Conservation (phyloP, 2,113 vertebrate species). For the Callaeas wilsoni region DNA sequence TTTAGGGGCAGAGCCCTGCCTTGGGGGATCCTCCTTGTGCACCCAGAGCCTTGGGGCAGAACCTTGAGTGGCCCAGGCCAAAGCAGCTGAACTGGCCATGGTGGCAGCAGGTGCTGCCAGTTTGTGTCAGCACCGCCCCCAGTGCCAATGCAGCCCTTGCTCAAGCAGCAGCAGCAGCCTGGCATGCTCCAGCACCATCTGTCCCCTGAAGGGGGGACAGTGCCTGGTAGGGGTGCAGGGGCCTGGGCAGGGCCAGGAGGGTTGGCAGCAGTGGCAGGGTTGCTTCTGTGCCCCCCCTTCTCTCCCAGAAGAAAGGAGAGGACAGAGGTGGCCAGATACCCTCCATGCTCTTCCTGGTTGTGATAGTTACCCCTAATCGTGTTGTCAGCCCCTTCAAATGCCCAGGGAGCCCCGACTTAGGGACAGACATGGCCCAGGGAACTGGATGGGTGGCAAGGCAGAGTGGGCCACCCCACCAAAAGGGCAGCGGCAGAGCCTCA, state of each 20-base stretch:
- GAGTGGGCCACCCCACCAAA: too few relatives aligned
- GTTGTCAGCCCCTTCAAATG: neutral
- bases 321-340: neutral
- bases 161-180: neutral
- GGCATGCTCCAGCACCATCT: neutral
- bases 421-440: too few relatives aligned
- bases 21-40: neutral
- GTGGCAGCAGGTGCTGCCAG: rapidly evolving
- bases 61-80: neutral
- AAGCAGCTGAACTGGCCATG: neutral
- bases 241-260: neutral
- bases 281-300: neutral
- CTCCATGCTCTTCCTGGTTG: neutral
- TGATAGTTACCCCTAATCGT: rapidly evolving
- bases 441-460: neutral
- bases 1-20: neutral
- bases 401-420: rapidly evolving
- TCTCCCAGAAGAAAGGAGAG: neutral
- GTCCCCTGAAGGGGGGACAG: neutral
- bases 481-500: neutral
- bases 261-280: neutral
- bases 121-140: neutral
- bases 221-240: neutral
- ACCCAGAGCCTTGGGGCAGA: neutral
- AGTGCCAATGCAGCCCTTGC: neutral